Evolutionary conservation across 2,888 invertebrate species (phyloP), one percentile per base, ranked within the genome.

Genomic region (Spodoptera picta): DNA sequence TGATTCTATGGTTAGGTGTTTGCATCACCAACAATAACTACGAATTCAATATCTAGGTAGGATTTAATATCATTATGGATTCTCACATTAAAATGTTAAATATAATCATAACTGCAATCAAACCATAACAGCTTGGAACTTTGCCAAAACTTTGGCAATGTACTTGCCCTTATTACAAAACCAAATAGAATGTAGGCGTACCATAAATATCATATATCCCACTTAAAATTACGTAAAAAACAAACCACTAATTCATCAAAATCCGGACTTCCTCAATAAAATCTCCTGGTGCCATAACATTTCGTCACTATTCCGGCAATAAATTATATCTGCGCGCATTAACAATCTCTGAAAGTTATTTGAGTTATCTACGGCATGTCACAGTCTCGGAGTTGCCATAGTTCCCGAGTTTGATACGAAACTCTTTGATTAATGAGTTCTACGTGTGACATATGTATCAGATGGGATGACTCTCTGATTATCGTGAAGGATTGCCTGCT

Each of bases 331-430:
- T 48, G 66, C 19, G 23, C 23, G 23, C 62, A 56, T 63, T 60
- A 64, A 65, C 65, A 70, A 77, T 76, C 78, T 78, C 50, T 63
- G 59, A 67, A 63, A 85, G 87, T 82, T 87, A 91, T 91, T 87
- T 82, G 86, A 88, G 89, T 89, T 91, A 91, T 90, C 90, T 85
- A 75, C 72, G 66, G 55, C 44, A 59, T 64, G 72, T 63, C 72
- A 72, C 78, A 65, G 60, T 59, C 55, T 67, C 64, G 4, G 57
- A 64, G 54, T 55, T 64, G 68, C 42, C 60, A 64, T 43, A 73
- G 73, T 74, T 74, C 45, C 74, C 59, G 49, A 70, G 58, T 66
- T 60, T 73, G 63, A 70, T 67, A 67, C 51, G 71, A 63, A 59
- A 47, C 64, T 61, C 71, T 56, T 67, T 74, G 60, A 70, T 72